phyloP scores from a whole-genome alignment of 2,888 invertebrate genomes.

The Minunthozetes semirufus region DNA sequence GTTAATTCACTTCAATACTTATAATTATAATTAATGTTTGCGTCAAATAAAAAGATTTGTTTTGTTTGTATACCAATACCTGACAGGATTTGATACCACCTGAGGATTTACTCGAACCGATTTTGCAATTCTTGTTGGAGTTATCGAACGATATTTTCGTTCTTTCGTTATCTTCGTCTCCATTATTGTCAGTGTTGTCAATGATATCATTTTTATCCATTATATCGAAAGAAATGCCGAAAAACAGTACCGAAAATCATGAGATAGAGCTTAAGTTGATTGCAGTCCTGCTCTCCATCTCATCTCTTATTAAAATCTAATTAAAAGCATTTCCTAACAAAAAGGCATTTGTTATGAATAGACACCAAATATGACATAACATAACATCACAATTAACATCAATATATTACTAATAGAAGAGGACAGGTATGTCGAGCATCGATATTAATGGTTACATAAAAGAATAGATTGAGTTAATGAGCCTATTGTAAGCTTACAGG shows the following conservation, averaged over 20 bases:
- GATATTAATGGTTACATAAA: background rate
- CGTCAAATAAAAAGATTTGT: background rate
- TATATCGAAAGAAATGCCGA: background rate
- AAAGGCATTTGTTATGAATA: background rate
- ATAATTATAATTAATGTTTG: slow-evolving; percentile 12
- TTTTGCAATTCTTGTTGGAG: background rate
- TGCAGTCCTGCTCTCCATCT: background rate
- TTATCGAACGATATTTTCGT: slow-evolving; percentile 19
- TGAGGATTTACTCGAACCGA: background rate
- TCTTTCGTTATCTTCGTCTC: slow-evolving; percentile 11
- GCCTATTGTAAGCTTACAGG: background rate
- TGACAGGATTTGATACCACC: slow-evolving; percentile 32
- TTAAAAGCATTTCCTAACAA: slow-evolving; percentile 16
- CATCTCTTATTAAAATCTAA: background rate
- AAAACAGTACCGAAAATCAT: background rate
- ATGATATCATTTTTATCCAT: slow-evolving; percentile 31
- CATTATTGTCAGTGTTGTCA: slow-evolving; percentile 11
- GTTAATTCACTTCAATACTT: no score
- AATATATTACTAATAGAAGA: background rate
- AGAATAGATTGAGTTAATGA: background rate
- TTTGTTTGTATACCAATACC: background rate
- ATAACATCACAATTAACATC: background rate
- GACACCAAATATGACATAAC: background rate
- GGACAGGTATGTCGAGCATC: slow-evolving; percentile 3
- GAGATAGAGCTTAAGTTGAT: slow-evolving; percentile 8